These are phyloP conservation scores for Xenus cinereus DNA, from an alignment of 2,113 vertebrate species.

Conservation along the genomic window DNA sequence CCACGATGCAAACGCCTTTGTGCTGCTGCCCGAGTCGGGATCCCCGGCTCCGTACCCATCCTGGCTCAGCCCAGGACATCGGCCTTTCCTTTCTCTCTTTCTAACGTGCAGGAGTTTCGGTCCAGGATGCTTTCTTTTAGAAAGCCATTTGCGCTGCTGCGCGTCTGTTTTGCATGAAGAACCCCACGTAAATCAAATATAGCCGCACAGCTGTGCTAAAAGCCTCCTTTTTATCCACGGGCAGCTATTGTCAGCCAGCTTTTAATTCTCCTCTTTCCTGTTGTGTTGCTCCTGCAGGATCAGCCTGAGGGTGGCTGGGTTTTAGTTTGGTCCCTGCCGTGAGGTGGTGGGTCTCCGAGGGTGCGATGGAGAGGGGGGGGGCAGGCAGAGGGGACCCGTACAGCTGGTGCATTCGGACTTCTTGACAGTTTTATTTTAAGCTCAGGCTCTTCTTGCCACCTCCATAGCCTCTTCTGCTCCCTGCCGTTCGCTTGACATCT, in stretches of 20 bases:
- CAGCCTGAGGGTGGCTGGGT: background rate
- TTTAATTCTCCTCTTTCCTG: background rate
- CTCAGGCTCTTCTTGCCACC: background rate
- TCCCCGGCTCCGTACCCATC: background rate
- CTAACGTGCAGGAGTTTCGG: background rate
- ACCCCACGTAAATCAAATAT: background rate
- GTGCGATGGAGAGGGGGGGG: background rate
- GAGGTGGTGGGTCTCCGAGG: background rate
- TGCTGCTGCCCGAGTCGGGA: background rate
- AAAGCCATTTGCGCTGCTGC: background rate
- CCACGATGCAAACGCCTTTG: rapidly evolving
- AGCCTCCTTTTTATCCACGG: background rate
- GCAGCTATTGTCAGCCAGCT: background rate
- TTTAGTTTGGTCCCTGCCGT: background rate
- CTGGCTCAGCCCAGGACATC: background rate
- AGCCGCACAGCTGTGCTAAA: background rate
- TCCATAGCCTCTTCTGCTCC: background rate
- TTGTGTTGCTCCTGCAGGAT: background rate
- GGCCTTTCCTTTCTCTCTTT: background rate
- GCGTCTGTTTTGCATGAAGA: background rate
- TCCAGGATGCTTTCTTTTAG: background rate
- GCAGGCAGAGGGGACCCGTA: background rate
- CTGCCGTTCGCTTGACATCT: conserved; percentile 3
- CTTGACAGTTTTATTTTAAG: conserved; percentile 21
- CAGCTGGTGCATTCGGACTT: background rate